Evolutionary conservation across 2,113 vertebrate genomes (phyloP).

Genomic region (Colaptes auratus): DNA sequence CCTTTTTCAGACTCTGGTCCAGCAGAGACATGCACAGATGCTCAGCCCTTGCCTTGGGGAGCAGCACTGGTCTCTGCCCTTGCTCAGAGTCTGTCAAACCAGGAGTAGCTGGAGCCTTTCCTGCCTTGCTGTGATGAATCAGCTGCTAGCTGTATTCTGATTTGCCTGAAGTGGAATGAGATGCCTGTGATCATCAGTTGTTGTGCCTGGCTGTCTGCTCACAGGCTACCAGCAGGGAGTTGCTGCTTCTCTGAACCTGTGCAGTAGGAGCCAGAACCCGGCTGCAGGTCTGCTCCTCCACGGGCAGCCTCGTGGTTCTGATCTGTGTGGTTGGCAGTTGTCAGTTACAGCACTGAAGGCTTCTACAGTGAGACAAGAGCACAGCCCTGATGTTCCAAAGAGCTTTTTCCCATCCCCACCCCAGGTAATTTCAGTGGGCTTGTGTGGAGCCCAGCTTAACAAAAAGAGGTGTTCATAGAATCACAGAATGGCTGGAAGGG

Average conservation of each 20-base stretch:
- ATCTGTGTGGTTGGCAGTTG: neutral
- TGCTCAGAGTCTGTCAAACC: neutral
- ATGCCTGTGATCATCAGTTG: no score
- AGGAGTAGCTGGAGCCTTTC: neutral
- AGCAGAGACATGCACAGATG: neutral
- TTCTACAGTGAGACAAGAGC: neutral
- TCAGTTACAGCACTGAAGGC: neutral
- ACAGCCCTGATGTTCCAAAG: neutral
- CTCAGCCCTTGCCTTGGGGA: rapidly evolving
- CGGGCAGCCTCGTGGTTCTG: neutral
- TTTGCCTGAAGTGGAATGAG: no score
- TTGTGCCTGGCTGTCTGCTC: neutral
- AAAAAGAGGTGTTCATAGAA: neutral
- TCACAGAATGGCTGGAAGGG: no score
- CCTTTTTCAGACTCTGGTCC: neutral
- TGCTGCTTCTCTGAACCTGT: neutral
- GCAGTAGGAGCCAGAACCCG: neutral
- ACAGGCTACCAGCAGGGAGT: neutral
- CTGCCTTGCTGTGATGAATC: no score
- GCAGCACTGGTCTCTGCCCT: neutral
- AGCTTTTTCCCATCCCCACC: neutral
- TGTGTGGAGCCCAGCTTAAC: neutral
- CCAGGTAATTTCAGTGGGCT: neutral
- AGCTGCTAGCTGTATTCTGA: no score
- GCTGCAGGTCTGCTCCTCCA: neutral